Base-by-base conservation (phyloP, 2,797 vertebrate genomes). In the Ibycter americanus region DNA sequence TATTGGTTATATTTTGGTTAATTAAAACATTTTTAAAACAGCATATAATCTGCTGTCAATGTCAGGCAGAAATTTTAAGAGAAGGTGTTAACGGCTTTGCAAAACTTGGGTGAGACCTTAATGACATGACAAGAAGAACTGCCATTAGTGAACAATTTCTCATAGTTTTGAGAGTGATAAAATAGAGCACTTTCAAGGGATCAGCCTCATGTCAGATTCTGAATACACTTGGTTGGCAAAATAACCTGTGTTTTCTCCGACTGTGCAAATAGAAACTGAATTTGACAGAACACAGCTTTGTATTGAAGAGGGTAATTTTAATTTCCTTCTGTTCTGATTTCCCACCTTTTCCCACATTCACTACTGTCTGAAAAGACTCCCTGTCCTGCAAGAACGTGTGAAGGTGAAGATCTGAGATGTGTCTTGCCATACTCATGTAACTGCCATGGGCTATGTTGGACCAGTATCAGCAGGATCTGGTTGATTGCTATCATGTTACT, bases 41-140 rank as follows among this genome's bases (percentile, higher is more conserved):
- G 3, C 1, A 3, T 56, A 4, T 63, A 11, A 26, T 55, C 40
- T 89, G 20, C 42, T 61, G 6, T 62, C 4, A 31, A 0, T 36
- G 6, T 51, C n/a, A 46, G 4, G 12, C 22, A 49, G 25, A 78
- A 68, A 16, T 63, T 77, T 46, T 5, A 78, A 74, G 25, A 44
- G 38, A 54, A 23, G 4, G 1, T 67, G 5, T 79, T 82, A 27
- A 27, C 0, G 6, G 12, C 26, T 82, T 84, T 38, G 8, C 18
- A 82, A 68, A 89, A 52, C 66, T 49, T 72, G 40, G 12, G 13
- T 77, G 80, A 73, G 12, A 49, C 34, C 13, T 4, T 47, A 49
- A 16, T 72, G 36, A 42, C 6, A 7, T 16, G 26, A 61, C 38
- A 66, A 70, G 47, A 87, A 62, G 4, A 78, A 61, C 47, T 85